phyloP scores from a whole-genome alignment of 2,888 invertebrate species.

The Xylota segnis region DNA sequence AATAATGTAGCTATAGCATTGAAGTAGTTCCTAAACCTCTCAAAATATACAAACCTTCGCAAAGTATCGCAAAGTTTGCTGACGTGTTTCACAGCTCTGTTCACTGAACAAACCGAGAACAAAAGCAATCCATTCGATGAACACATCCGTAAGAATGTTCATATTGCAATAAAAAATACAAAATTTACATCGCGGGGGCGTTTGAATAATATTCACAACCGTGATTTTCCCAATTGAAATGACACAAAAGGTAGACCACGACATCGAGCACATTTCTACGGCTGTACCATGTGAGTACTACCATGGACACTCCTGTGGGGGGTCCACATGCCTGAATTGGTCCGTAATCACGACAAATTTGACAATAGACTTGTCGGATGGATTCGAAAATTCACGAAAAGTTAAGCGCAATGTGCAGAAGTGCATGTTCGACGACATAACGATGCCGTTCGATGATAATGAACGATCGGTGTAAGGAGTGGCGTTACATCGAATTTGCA shows the following conservation, averaged over 20 bases:
- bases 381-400: not conserved
- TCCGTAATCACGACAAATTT: not conserved
- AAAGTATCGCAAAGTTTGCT: too few relatives aligned
- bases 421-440: not conserved
- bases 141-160: not conserved
- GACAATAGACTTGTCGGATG: not conserved
- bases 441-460: not conserved
- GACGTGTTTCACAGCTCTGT: too few relatives aligned
- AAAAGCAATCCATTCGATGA: not conserved
- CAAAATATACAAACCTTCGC: too few relatives aligned
- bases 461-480: not conserved
- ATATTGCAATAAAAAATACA: not conserved
- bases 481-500: not conserved
- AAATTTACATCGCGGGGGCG: slow-evolving; percentile 33
- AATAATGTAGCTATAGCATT: too few relatives aligned
- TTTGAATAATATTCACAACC: slow-evolving; percentile 40
- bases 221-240: slow-evolving; percentile 46
- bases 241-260: slow-evolving; percentile 31
- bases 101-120: not conserved
- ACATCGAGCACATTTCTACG: not conserved
- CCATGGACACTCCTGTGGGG: slow-evolving; percentile 65
- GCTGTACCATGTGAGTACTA: slow-evolving; percentile 10
- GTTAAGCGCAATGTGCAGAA: not conserved
- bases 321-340: slow-evolving; percentile 12
- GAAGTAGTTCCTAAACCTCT: too few relatives aligned